Evolutionary conservation across 37 sponge, comb jelly and placozoan genomes (phyloP).

Genomic region (Mnemiopsis leidyi): DNA sequence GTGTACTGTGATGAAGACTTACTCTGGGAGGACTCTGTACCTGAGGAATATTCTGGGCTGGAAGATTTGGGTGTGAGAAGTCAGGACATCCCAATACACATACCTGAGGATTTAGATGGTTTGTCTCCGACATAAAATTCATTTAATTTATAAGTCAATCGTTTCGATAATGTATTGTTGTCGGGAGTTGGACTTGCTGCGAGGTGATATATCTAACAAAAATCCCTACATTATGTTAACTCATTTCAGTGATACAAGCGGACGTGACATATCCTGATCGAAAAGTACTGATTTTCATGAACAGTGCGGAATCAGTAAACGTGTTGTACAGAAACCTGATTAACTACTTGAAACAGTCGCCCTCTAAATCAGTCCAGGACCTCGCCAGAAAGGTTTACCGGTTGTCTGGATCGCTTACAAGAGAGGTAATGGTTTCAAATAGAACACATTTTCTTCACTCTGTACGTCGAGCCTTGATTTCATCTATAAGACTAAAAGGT

Average conservation of each 20-base stretch:
- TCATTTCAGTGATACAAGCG: neutral
- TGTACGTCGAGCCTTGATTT: no score
- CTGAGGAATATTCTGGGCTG: neutral
- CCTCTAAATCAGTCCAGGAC: constrained; percentile 3
- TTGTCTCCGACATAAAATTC: neutral
- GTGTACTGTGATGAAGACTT: neutral
- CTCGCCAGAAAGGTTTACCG: constrained; percentile 24
- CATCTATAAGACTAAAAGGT: no score
- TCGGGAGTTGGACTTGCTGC: no score
- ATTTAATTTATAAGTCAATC: no score
- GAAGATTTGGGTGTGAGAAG: neutral
- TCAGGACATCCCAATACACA: constrained; percentile 6
- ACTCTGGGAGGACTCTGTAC: neutral
- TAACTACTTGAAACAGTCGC: constrained; percentile 48
- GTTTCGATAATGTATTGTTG: no score
- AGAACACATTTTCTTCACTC: no score
- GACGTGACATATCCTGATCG: neutral
- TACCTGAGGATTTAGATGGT: constrained; percentile 22
- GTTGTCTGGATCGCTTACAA: neutral
- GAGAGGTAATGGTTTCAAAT: constrained; percentile 47
- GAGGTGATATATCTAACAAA: no score
- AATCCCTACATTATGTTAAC: no score
- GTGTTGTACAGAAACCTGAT: constrained; percentile 31
- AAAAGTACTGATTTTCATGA: constrained; percentile 26
- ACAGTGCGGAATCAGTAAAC: constrained; percentile 27